Evolutionary conservation across 30 jellyfish, hydroid and myxozoan species (phyloP), one percentile per base, ranked within the genome.

Genomic region (Pseudorhiza aurosa): DNA sequence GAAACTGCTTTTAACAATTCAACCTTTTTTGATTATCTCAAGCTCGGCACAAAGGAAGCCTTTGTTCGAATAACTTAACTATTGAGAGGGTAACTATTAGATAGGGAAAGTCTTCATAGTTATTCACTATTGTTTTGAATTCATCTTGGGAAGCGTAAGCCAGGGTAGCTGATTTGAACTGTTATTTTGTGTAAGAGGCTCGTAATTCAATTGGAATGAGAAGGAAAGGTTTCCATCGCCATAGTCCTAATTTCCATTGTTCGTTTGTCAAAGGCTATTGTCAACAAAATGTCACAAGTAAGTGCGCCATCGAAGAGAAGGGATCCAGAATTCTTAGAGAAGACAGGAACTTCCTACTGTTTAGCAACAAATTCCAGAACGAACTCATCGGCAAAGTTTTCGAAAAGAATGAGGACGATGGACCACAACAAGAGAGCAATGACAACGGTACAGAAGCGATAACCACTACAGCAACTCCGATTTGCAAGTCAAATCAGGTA

Each of bases 301-400:
- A 40, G 10, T 87, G 96, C 46, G 82, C 47, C 2, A 60, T 18
- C 2, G 58, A 64, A 21, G 88, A 75, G 25, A 82, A 72, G 39
- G 92, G 73, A 58, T 85, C 97, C 22, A 77, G 68, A 35, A 84
- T 90, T 7, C 29, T 85, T 0, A 43, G 55, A 60, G 70, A 62
- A 11, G 96, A 85, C 50, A 65, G 96, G n/a, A 82, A 93, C 24
- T 77, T 65, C 27, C 77, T 44, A 4, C 24, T 72, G 64, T 93
- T 93, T 51, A 74, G 59, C 45, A 80, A 37, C 29, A 95, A 89
- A 43, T 93, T 93, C 69, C 96, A 87, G 49, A 92, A 85, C 33
- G 81, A 49, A 28, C 67, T 85, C 15, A 45, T 85, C 9, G 77
- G 51, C 18, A 21, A n/a, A 40, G 84, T 75, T 8, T 85, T 85